phyloP scores from a whole-genome alignment of 2,797 vertebrate species.

The Thripadectes ignobilis region DNA sequence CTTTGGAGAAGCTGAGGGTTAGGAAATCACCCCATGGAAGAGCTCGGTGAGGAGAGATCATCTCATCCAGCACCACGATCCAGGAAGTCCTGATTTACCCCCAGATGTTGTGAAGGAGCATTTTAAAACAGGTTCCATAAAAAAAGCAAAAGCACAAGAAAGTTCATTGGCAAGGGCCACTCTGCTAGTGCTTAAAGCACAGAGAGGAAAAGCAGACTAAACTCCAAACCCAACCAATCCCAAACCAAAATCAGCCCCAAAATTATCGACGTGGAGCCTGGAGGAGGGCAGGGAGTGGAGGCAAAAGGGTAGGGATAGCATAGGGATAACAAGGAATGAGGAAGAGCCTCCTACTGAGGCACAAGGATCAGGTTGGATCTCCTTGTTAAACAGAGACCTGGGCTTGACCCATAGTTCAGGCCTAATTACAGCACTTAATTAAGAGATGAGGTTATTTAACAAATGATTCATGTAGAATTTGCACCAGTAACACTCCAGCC shows the following conservation, averaged over 20 bases:
- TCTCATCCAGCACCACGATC: background rate
- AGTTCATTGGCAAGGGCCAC: background rate
- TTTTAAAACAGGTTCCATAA: background rate
- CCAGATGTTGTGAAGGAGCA: accelerated
- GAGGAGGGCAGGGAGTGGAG: background rate
- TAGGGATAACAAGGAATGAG: background rate
- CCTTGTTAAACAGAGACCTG: background rate
- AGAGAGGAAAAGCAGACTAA: background rate
- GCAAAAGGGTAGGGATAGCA: background rate
- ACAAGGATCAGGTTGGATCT: background rate
- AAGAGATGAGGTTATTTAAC: background rate
- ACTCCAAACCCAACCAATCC: background rate
- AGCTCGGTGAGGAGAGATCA: background rate
- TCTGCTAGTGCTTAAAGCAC: background rate
- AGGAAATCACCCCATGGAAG: background rate
- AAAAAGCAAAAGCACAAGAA: background rate
- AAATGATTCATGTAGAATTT: background rate
- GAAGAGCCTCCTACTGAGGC: background rate
- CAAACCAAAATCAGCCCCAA: background rate
- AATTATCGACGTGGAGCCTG: background rate
- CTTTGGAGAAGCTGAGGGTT: background rate
- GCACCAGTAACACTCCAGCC: background rate
- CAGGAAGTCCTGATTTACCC: accelerated
- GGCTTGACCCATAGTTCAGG: background rate
- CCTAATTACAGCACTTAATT: background rate